Evolutionary conservation across 1,140 invertebrate genomes (phyloP).

Genomic region (Anoplolepis gracilipes): DNA sequence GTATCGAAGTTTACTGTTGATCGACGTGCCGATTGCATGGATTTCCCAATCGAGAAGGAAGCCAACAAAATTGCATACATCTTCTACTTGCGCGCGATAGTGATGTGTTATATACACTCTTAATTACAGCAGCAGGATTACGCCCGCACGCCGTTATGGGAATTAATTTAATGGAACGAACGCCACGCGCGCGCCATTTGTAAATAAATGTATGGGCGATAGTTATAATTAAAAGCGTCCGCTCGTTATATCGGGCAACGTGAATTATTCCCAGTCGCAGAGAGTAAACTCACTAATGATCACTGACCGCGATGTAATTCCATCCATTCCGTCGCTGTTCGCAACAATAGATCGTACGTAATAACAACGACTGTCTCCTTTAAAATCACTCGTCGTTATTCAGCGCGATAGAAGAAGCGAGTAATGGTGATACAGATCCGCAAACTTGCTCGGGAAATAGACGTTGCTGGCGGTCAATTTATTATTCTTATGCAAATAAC

Average conservation of each 20-base stretch:
- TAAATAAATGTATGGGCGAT: slow-evolving; percentile 53
- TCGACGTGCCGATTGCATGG: slow-evolving; percentile 1
- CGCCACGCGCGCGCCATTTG: slow-evolving; percentile 4
- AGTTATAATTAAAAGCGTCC: slow-evolving; percentile 53
- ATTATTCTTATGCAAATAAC: slow-evolving; percentile 61
- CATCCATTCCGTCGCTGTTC: not conserved
- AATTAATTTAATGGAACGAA: slow-evolving; percentile 44
- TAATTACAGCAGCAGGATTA: slow-evolving; percentile 19
- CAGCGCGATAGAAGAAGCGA: not conserved
- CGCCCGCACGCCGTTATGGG: not conserved
- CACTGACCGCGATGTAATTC: slow-evolving; percentile 45
- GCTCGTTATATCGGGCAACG: slow-evolving; percentile 29
- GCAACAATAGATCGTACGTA: slow-evolving; percentile 27
- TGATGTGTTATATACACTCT: not conserved
- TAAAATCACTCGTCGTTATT: slow-evolving; percentile 8
- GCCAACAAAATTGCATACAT: not conserved
- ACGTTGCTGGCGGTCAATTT: not conserved
- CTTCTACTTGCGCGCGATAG: not conserved
- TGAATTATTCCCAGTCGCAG: slow-evolving; percentile 34
- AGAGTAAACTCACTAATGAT: slow-evolving; percentile 49
- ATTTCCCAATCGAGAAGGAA: not conserved
- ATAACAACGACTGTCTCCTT: not conserved
- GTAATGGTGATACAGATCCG: not conserved
- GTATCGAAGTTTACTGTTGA: not conserved
- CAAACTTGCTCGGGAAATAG: not conserved